Base-by-base conservation (phyloP, 2,113 vertebrate genomes). In the Ailurus styani region DNA sequence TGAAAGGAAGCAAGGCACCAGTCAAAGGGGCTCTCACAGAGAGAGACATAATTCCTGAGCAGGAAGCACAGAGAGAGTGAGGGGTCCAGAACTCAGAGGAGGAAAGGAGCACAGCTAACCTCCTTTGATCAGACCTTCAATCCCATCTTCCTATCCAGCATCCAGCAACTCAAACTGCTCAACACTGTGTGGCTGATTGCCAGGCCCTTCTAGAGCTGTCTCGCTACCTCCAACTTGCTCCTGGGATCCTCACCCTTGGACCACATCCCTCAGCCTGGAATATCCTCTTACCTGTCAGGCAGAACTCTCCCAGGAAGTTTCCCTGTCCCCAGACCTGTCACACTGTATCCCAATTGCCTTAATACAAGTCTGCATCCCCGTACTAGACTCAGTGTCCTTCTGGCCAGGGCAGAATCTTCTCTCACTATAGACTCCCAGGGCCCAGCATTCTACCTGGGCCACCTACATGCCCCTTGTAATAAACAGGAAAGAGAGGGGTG, bases 81-180 rank as follows among this genome's bases (percentile, higher is more conserved):
- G 66, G 4, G 31, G 21, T 10, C n/a, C 15, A 70, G 52, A 60
- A 27, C 29, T 45, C 64, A 3, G 31, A 47, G 42, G 25, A 62
- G 6, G 57, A 47, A 25, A 23, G 40, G 15, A 27, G 37, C 1
- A 3, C 11, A 14, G 13, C 11, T 6, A 27, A 10, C 3, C 0
- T 45, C 50, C 55, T 54, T 8, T 9, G 79, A 45, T 9, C 29
- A 45, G 45, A 34, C 17, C 89, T 87, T 82, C 2, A 21, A 45
- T 21, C 12, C 62, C 45, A 52, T 5, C 17, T 45, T 40, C 54
- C 70, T 27, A 9, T 17, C 47, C 37, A 42, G 37, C 1, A 1
- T 18, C 47, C 5, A 17, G n/a, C 9, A 40, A 31, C 79, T 45
- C 31, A 42, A 6, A 45, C 20, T 5, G 34, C 88, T 57, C 21